These are phyloP conservation scores for Anser brachyrhynchus DNA, from an alignment of 2,113 vertebrate genomes.

Conservation along the genomic window DNA sequence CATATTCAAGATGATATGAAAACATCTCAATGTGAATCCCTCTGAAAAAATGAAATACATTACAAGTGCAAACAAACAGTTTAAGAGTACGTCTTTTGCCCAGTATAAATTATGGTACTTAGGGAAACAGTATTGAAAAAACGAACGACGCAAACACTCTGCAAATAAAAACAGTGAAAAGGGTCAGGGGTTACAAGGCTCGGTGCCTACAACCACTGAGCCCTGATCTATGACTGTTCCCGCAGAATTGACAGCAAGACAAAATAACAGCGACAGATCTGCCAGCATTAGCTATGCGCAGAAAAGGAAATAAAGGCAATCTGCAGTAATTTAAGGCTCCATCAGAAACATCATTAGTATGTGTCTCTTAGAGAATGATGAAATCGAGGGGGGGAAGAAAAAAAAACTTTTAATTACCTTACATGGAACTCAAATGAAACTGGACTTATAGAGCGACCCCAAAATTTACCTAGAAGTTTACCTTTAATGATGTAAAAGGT, in stretches of 20 bases:
- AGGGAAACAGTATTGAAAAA: background rate
- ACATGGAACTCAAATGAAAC: background rate
- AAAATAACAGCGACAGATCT: background rate
- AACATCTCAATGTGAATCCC: background rate
- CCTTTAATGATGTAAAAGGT: background rate
- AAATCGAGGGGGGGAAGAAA: background rate
- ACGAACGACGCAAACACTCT: background rate
- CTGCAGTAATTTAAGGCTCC: conserved; percentile 6
- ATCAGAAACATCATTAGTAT: background rate
- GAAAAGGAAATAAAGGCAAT: background rate
- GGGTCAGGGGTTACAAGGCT: conserved; percentile 6
- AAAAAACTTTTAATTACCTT: background rate
- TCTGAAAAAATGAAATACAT: background rate
- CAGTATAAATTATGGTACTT: background rate
- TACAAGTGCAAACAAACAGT: background rate
- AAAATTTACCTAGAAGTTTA: background rate
- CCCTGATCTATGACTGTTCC: background rate
- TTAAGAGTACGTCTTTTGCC: background rate
- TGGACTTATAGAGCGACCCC: background rate
- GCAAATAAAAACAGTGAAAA: conserved; percentile 2
- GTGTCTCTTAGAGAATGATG: background rate
- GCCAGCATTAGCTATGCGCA: background rate
- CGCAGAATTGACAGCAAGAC: background rate
- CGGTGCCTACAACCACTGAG: background rate
- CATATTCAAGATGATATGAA: background rate